A percentile compares a stretch with the other conserved stretches of the same genome.
Evolutionary conservation across 2,797 vertebrate species (phyloP).

Genomic region (Ispidina picta): DNA sequence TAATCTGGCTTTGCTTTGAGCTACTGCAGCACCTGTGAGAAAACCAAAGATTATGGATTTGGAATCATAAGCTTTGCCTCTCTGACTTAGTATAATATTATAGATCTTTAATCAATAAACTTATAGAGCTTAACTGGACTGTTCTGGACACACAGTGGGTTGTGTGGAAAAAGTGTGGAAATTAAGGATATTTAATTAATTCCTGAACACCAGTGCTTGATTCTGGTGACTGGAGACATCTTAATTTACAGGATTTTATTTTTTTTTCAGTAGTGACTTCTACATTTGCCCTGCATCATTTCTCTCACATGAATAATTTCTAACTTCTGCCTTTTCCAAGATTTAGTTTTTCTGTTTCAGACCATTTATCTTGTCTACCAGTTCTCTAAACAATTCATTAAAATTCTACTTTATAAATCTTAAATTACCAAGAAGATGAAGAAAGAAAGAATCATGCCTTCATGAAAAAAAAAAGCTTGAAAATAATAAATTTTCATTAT

Average conservation of each 20-base stretch:
- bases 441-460: neutral
- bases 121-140: neutral
- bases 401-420: conserved; percentile 25
- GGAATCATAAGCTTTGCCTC: neutral
- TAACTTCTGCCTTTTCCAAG: neutral
- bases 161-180: neutral
- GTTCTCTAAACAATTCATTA: conserved; percentile 11
- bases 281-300: neutral
- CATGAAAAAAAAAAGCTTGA: neutral
- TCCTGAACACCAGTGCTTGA: neutral
- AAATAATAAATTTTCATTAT: neutral
- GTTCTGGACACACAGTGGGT: neutral
- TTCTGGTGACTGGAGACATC: neutral
- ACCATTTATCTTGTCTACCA: conserved; percentile 1
- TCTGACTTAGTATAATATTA: neutral
- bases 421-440: neutral
- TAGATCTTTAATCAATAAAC: neutral
- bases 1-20: conserved; percentile 52
- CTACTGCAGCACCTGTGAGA: neutral
- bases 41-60: conserved; percentile 23
- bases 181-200: neutral
- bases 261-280: conserved; percentile 7
- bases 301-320: conserved; percentile 3
- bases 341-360: conserved; percentile 24
- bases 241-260: conserved; percentile 21